A percentile compares a stretch with the other conserved stretches of the same genome.
Conservation (phyloP, 2,113 vertebrate species). For the Micronycteris hirsuta region DNA sequence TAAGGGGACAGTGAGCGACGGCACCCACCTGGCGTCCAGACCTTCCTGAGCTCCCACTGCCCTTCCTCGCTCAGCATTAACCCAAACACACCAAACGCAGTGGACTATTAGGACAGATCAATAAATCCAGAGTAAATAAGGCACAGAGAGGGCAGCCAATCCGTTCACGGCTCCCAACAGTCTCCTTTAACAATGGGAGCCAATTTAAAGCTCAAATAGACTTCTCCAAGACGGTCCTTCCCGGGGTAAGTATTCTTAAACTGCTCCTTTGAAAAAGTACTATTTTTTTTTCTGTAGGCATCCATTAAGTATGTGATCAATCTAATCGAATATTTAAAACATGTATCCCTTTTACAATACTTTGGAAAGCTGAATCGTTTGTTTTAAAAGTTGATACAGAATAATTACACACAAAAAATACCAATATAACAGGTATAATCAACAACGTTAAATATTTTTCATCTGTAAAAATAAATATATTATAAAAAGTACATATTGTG, state of each 20-base stretch:
- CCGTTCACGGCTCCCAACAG: neutral
- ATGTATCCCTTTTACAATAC: neutral
- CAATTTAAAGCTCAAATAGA: neutral
- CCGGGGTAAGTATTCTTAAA: neutral
- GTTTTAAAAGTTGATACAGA: neutral
- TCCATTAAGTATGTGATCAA: neutral
- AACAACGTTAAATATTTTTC: constrained; percentile 7
- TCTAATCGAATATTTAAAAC: neutral
- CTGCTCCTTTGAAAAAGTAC: neutral
- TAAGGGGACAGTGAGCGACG: neutral
- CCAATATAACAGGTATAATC: neutral
- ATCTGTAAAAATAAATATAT: neutral
- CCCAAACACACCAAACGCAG: neutral
- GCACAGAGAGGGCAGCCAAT: neutral
- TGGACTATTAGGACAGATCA: neutral
- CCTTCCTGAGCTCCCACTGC: neutral
- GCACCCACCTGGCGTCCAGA: neutral
- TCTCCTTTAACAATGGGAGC: neutral
- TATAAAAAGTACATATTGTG: neutral
- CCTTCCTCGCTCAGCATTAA: neutral
- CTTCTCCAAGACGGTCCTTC: neutral
- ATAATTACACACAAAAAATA: neutral
- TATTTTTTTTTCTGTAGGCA: neutral
- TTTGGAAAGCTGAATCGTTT: neutral
- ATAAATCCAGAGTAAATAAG: neutral